phyloP scores from a whole-genome alignment of 2,113 vertebrate species.

The Podocnemis expansa region DNA sequence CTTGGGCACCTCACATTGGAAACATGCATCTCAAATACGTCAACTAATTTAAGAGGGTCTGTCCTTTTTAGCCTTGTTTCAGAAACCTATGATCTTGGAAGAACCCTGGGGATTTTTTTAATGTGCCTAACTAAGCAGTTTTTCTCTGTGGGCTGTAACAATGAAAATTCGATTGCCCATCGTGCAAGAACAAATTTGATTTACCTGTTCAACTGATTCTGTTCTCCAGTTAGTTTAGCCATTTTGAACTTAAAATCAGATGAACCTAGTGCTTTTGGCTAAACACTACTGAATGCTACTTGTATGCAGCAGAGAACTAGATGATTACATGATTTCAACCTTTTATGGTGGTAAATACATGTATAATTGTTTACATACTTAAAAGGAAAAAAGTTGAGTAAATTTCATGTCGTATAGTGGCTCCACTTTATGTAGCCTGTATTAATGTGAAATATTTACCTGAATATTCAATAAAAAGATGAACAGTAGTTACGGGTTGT shows the following conservation, averaged over 20 bases:
- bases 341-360: slow-evolving; percentile 97
- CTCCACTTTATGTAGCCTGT: slow-evolving; percentile 99
- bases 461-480: slow-evolving; percentile 98
- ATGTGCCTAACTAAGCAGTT: slow-evolving; percentile 93
- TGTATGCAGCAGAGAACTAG: slow-evolving; percentile 91
- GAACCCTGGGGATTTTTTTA: slow-evolving; percentile 81
- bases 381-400: slow-evolving; percentile 91
- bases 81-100: slow-evolving; percentile 80
- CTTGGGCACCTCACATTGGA: slow-evolving; percentile 98
- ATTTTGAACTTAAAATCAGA: slow-evolving; percentile 89
- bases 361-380: slow-evolving; percentile 99
- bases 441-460: slow-evolving; percentile 99
- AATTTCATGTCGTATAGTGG: slow-evolving; percentile 89
- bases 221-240: slow-evolving; percentile 94
- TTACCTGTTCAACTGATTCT: slow-evolving; percentile 89
- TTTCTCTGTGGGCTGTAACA: slow-evolving; percentile 86
- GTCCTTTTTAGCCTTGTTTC: slow-evolving; percentile 79
- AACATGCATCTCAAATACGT: slow-evolving; percentile 99
- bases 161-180: slow-evolving; percentile 80
- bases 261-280: slow-evolving; percentile 89
- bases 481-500: slow-evolving; percentile 81
- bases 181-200: slow-evolving; percentile 88
- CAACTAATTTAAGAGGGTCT: slow-evolving; percentile 90
- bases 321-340: slow-evolving; percentile 90
- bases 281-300: slow-evolving; percentile 89